Conservation (phyloP, 2,888 invertebrate genomes). For the Pseudoips prasinana region DNA sequence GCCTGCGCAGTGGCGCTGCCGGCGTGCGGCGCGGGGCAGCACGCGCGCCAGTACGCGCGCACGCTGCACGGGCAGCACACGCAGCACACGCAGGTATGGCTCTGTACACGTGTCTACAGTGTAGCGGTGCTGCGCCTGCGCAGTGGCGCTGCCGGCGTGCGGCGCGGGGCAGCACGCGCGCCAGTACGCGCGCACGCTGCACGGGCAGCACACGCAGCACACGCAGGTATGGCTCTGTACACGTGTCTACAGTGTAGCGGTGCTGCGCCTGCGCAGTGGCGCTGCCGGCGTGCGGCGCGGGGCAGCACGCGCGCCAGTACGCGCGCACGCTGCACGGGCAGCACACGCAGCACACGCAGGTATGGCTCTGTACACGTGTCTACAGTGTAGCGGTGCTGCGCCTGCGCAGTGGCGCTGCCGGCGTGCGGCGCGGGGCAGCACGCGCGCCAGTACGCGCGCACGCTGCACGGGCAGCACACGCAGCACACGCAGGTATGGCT, state of each 20-base stretch:
- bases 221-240: slow-evolving; percentile 40
- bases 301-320: slow-evolving; percentile 7
- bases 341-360: slow-evolving; percentile 42
- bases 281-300: slow-evolving; percentile 11
- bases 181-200: slow-evolving; percentile 17
- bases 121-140: slow-evolving; percentile 22
- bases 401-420: slow-evolving; percentile 16
- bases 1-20: slow-evolving; percentile 19
- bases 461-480: slow-evolving; percentile 17
- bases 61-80: slow-evolving; percentile 18
- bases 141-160: slow-evolving; percentile 14
- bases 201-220: slow-evolving; percentile 24
- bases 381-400: slow-evolving; percentile 32
- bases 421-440: slow-evolving; percentile 6
- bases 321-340: slow-evolving; percentile 17
- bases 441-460: slow-evolving; percentile 10
- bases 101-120: no score
- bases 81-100: slow-evolving; percentile 43
- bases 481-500: slow-evolving; percentile 43
- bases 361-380: slow-evolving; percentile 16
- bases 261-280: slow-evolving; percentile 21
- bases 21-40: slow-evolving; percentile 4
- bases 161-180: slow-evolving; percentile 4
- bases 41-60: slow-evolving; percentile 11
- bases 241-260: no score